phyloP scores from a whole-genome alignment of 2,888 invertebrate species.

The Dorcus hopei region DNA sequence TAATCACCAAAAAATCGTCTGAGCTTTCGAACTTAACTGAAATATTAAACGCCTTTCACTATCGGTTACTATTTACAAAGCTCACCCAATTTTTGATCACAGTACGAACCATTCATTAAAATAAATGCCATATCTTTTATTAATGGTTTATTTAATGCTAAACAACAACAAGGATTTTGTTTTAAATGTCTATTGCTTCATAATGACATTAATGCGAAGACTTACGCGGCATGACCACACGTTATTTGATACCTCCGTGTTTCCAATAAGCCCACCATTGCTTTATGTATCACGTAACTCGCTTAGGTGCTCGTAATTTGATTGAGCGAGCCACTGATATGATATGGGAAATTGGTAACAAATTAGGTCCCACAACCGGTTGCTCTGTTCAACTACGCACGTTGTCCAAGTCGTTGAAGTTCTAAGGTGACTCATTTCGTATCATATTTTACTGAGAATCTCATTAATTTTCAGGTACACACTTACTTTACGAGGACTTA shows the following conservation, averaged over 20 bases:
- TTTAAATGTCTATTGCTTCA: too few relatives aligned
- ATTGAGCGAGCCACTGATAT: conserved; percentile 39
- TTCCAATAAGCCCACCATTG: conserved; percentile 13
- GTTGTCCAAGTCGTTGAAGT: conserved; percentile 18
- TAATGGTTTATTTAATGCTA: too few relatives aligned
- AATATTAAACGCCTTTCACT: too few relatives aligned
- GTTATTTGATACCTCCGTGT: conserved; percentile 25
- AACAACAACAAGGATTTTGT: too few relatives aligned
- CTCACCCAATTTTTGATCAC: too few relatives aligned
- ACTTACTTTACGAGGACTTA: too few relatives aligned
- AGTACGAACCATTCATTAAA: too few relatives aligned
- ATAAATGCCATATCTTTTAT: too few relatives aligned
- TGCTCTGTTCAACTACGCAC: conserved; percentile 6
- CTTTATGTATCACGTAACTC: conserved; percentile 25
- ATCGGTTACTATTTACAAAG: too few relatives aligned
- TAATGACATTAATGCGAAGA: conserved; percentile 18
- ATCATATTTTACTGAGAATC: neutral
- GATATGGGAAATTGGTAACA: conserved; percentile 49
- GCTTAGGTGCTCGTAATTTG: conserved; percentile 24
- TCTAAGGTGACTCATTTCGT: conserved; percentile 9
- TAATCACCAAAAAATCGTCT: too few relatives aligned
- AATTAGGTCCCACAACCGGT: conserved; percentile 46
- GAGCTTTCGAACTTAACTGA: too few relatives aligned
- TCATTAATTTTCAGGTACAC: neutral
- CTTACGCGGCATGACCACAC: conserved; percentile 28